These are phyloP conservation scores for Drosophila murphyi DNA, from an alignment of 1,140 invertebrate genomes.

Conservation along the genomic window DNA sequence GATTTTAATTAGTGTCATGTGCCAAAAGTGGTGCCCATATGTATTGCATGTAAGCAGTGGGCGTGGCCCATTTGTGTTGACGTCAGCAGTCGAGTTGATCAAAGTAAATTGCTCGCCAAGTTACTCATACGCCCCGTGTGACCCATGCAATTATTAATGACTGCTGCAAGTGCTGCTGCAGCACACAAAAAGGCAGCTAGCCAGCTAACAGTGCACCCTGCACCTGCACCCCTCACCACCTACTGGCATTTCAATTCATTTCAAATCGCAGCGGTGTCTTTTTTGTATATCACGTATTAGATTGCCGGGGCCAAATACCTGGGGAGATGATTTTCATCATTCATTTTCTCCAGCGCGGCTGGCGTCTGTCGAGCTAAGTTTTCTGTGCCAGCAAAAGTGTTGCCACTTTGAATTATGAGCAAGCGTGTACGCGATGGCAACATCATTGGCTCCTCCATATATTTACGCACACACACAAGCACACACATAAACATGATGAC, in stretches of 20 bases:
- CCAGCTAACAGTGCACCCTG: background rate
- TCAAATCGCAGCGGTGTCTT: slow-evolving; percentile 55
- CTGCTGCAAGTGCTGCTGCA: slow-evolving; percentile 44
- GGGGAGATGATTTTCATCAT: slow-evolving; percentile 76
- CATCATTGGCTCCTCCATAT: slow-evolving; percentile 21
- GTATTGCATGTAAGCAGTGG: slow-evolving; percentile 36
- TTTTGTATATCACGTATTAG: slow-evolving; percentile 65
- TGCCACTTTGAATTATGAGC: slow-evolving; percentile 72
- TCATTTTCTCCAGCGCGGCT: slow-evolving; percentile 55
- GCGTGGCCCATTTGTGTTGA: slow-evolving; percentile 34
- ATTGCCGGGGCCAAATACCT: slow-evolving; percentile 62
- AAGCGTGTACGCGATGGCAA: slow-evolving; percentile 15
- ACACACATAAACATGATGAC: slow-evolving; percentile 40
- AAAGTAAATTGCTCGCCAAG: slow-evolving; percentile 55
- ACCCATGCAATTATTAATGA: slow-evolving; percentile 66
- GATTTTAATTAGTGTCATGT: slow-evolving; percentile 78
- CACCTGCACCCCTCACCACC: background rate
- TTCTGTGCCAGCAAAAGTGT: slow-evolving; percentile 54
- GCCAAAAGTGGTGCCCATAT: slow-evolving; percentile 50
- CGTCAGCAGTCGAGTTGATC: slow-evolving; percentile 52
- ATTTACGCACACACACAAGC: slow-evolving; percentile 7
- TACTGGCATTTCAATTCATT: slow-evolving; percentile 71
- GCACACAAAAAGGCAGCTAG: slow-evolving; percentile 16
- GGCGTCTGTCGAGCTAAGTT: slow-evolving; percentile 45
- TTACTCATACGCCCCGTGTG: slow-evolving; percentile 66